phyloP scores from a whole-genome alignment of 2,113 vertebrate species.

The Setophaga coronata region DNA sequence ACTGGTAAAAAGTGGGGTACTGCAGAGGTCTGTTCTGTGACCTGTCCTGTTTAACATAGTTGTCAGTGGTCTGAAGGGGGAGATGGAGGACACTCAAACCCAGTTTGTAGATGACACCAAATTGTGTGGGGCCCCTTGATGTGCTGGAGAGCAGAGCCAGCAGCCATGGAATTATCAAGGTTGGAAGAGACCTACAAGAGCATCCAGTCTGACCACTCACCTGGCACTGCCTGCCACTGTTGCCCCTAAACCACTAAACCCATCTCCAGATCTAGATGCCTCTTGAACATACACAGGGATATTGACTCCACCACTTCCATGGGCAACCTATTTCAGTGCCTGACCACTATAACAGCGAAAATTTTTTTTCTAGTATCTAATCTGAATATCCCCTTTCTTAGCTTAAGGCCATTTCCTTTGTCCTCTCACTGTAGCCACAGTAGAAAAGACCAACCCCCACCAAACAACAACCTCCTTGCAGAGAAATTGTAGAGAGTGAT shows the following conservation, averaged over 20 bases:
- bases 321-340: neutral
- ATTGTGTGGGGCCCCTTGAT: neutral
- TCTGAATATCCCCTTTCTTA: neutral
- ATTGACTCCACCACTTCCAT: neutral
- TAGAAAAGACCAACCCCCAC: neutral
- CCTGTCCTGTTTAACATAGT: neutral
- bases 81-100: neutral
- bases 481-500: neutral
- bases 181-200: neutral
- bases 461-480: neutral
- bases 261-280: neutral
- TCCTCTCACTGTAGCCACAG: neutral
- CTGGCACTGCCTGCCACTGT: neutral
- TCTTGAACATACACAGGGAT: neutral
- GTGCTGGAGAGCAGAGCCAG: neutral
- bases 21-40: neutral
- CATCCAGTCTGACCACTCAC: neutral
- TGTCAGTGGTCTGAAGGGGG: neutral
- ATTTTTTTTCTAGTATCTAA: fast-evolving
- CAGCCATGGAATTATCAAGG: neutral
- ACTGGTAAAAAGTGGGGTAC: neutral
- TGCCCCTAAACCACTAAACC: neutral
- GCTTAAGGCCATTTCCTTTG: neutral
- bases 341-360: neutral
- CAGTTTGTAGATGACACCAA: neutral